Evolutionary conservation across 2,113 vertebrate species (phyloP), one percentile per base, ranked within the genome.

Genomic region (Tetraodon nigroviridis): DNA sequence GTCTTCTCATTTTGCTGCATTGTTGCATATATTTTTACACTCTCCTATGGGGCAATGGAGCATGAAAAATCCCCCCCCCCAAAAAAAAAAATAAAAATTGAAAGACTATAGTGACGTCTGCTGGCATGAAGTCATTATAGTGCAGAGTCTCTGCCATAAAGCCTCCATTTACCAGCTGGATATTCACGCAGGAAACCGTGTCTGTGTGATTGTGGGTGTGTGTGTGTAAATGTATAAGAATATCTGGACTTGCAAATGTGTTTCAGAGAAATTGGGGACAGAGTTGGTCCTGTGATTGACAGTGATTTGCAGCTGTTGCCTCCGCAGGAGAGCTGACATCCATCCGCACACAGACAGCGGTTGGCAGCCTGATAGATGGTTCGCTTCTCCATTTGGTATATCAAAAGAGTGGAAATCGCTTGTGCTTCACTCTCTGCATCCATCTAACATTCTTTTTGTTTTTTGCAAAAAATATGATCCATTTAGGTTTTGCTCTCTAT

Each of bases 381-480:
- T 68, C 57, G 73, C 46, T 65, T 73, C 78, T 85, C 70, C 80
- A 75, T 81, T 81, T 79, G 75, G 62, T 65, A 79, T 81, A 85
- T 85, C 78, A 83, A 73, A 81, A 72, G 65, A 81, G 72, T 75
- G 68, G 67, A 80, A 78, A 73, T 78, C 41, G 29, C 56, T 69
- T 73, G 40, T 47, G 61, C 79, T 56, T 61, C 51, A 41, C 58
- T 73, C n/a, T 63, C 27, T n/a, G 6, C 22, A 11, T 18, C 24
- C 5, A 3, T 24, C 42, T 15, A 37, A 37, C 53, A 32, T 14
- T 54, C 41, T 20, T 44, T 46, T 42, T 45, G n/a, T 47, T 59
- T 49, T 65, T 48, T 42, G 55, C 32, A 37, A 37, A 37, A 10
- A 37, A 12, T 12, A 14, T 65, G 70, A 71, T 58, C 51, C 64